These are phyloP conservation scores for Galemys pyrenaicus DNA, from an alignment of 2,113 vertebrate genomes.

Conservation along the genomic window DNA sequence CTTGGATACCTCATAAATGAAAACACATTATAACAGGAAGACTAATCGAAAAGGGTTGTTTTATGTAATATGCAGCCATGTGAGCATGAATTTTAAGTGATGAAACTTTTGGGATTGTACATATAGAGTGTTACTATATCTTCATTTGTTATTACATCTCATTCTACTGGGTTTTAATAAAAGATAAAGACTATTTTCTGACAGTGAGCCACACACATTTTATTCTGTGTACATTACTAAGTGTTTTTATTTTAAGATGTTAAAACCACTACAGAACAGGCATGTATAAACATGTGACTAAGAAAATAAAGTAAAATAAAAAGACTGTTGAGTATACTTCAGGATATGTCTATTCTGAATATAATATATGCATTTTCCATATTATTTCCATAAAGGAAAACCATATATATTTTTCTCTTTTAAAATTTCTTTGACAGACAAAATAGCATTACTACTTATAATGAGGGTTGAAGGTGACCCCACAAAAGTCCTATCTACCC, in stretches of 20 bases:
- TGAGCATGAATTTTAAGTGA: neutral
- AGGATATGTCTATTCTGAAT: neutral
- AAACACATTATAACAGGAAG: neutral
- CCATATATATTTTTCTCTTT: neutral
- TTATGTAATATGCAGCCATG: neutral
- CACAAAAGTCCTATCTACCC: neutral
- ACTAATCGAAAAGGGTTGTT: neutral
- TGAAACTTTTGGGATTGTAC: neutral
- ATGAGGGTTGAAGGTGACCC: neutral
- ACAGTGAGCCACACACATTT: neutral
- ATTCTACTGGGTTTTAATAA: neutral
- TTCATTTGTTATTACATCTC: constrained; percentile 2
- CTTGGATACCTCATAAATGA: neutral
- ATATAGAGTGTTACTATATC: neutral
- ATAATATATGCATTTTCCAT: neutral
- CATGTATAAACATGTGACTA: neutral
- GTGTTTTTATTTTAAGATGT: neutral
- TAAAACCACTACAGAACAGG: neutral
- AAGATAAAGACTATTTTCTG: neutral
- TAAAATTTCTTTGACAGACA: neutral
- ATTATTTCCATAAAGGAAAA: neutral
- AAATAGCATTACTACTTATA: neutral
- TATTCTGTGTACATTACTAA: neutral
- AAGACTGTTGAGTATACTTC: neutral
- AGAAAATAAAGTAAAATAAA: neutral